Base-by-base conservation (phyloP, 2,113 vertebrate species). In the Tenrec ecaudatus region DNA sequence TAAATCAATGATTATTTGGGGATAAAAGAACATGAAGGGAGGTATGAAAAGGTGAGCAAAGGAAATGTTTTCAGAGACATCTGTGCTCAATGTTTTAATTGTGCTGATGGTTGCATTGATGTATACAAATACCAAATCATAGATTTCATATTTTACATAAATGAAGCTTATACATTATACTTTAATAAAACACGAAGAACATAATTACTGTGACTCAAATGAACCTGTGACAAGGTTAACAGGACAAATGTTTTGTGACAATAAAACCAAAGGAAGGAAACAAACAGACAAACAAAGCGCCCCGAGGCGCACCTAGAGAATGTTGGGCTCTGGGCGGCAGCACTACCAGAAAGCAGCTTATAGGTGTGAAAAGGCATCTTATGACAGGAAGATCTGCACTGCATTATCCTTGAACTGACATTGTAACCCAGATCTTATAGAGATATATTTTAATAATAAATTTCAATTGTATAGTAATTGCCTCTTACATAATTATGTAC, bases 41-140 rank as follows among this genome's bases (percentile, higher is more conserved):
- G 0, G 0, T 57, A 10, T 78, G 15, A 23, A n/a, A 64, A 10
- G 53, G 4, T 62, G n/a, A 8, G 2, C 3, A 23, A 4, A 36
- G 36, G 20, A 0, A 68, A 95, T 43, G 2, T 92, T 80, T 57
- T 57, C 5, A 25, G 5, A 53, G 47, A 53, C 47, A 10, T 53
- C 47, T 53, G 11, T 53, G 47, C 12, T 53, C 47, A 53, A 53
- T 53, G 47, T 53, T 10, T 53, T 53, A 53, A 53, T 53, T 10
- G 47, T 53, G 47, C 47, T 53, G 47, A 53, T 53, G 47, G 9
- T 53, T 53, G 6, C 47, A 53, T 53, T 53, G 47, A 53, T 53
- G 12, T 53, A 5, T 53, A 14, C 47, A 53, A 53, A 53, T 53
- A 53, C 11, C 4, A 53, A 53, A 53, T 53, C 12, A 53, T 53